Base-by-base conservation (phyloP, 2,113 vertebrate species). In the Rhabdomys dilectus region DNA sequence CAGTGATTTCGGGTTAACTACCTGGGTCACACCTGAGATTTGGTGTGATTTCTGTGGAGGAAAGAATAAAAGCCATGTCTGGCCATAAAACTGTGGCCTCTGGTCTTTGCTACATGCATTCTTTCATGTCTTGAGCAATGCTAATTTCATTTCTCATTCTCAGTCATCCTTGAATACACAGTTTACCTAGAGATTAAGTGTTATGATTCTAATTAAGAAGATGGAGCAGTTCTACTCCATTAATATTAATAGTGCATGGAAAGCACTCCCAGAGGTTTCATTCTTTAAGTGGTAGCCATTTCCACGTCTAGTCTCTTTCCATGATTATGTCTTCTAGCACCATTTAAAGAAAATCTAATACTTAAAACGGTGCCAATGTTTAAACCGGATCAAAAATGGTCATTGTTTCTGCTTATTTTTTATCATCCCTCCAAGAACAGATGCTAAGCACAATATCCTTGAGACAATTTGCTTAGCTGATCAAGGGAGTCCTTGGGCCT, bases 141-240 rank as follows among this genome's bases (percentile, higher is more conserved):
- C n/a, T 89, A 53, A 76, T 73, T 98, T 97, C 89, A 92, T 97
- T 98, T 93, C 70, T 91, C 77, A 77, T 91, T 29, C 2, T 42
- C 9, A 77, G 96, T 80, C 26, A 10, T 85, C 88, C 89, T 75
- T 97, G 60, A 96, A 92, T 91, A 90, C 96, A 96, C 88, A 48
- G 76, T 97, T 98, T 98, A 93, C 89, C 78, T 96, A 97, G 98
- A 98, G 96, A 42, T 98, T 98, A 96, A 94, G 96, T 98, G 95
- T 98, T 84, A 96, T 88, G 88, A 42, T 12, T 96, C 95, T 95
- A 97, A 97, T 98, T 98, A 98, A 96, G 88, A 97, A 56, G 76
- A 88, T 53, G 45, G 68, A 97, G 80, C 68, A 45, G 88, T 98
- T 98, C 96, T 42, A 96, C 80, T 96, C 53, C 97, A 96, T 98